Evolutionary conservation across 2,113 vertebrate genomes (phyloP).

Genomic region (Neotoma lepida): DNA sequence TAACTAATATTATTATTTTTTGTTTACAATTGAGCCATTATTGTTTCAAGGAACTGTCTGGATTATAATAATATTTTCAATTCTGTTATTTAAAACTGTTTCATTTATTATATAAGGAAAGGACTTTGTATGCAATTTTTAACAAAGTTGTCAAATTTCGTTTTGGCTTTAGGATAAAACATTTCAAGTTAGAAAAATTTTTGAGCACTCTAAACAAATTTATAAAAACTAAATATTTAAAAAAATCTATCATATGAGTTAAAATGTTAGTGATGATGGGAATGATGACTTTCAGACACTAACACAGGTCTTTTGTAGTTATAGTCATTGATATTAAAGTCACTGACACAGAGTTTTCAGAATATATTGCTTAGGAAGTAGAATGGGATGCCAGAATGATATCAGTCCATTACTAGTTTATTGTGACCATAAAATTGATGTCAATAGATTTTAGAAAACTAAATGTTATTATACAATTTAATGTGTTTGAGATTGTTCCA

Average conservation of each 20-base stretch:
- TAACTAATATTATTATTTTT: background rate
- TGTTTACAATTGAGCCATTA: background rate
- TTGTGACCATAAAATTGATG: background rate
- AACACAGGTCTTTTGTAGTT: background rate
- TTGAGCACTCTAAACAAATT: background rate
- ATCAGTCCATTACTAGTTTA: background rate
- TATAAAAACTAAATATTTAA: conserved; percentile 26
- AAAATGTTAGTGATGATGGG: background rate
- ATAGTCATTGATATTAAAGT: background rate
- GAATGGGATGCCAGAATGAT: background rate
- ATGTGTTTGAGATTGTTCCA: conserved; percentile 40
- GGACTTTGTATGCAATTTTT: background rate
- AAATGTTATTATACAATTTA: conserved; percentile 12
- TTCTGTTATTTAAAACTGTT: background rate
- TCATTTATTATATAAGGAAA: background rate
- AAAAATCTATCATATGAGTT: no score
- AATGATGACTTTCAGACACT: background rate
- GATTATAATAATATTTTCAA: background rate
- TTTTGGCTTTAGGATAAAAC: conserved; percentile 35
- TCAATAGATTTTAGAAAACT: conserved; percentile 35
- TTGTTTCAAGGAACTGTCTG: background rate
- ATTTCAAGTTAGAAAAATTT: background rate
- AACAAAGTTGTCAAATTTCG: background rate
- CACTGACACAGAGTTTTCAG: background rate
- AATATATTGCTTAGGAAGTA: background rate